phyloP scores from a whole-genome alignment of 37 sponge, comb jelly and placozoan species.

The Lycopodina hypogea region DNA sequence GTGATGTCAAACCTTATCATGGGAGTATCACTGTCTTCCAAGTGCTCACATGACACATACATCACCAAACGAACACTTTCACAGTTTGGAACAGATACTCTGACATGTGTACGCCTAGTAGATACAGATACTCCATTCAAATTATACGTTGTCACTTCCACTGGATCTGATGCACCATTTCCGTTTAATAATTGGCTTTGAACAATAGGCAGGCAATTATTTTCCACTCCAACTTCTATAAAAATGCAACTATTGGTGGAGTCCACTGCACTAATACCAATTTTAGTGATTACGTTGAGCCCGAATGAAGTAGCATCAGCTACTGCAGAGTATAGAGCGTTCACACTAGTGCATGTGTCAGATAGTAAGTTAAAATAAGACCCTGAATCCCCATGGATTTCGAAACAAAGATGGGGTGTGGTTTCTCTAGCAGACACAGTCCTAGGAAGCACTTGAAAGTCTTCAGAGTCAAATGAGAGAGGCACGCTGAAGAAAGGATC shows the following conservation, averaged over 20 bases:
- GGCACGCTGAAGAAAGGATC: slow-evolving; percentile 64
- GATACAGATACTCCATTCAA: slow-evolving; percentile 13
- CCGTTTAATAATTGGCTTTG: neutral
- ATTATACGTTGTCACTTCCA: neutral
- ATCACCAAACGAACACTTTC: slow-evolving; percentile 48
- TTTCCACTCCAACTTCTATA: slow-evolving; percentile 30
- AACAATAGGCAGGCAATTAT: slow-evolving; percentile 11
- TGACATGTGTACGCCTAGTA: slow-evolving; percentile 13
- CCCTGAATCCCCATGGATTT: slow-evolving; percentile 33
- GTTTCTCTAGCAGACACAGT: neutral
- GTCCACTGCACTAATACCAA: slow-evolving; percentile 52
- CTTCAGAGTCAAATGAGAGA: neutral
- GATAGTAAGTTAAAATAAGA: slow-evolving; percentile 29
- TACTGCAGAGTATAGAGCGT: slow-evolving; percentile 36
- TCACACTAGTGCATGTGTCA: slow-evolving; percentile 40
- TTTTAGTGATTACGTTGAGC: slow-evolving; percentile 43
- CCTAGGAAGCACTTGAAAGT: neutral
- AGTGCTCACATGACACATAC: slow-evolving; percentile 60
- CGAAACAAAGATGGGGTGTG: slow-evolving; percentile 33
- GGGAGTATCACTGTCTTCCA: neutral
- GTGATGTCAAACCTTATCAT: slow-evolving; percentile 66
- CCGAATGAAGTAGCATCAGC: neutral
- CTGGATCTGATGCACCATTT: neutral
- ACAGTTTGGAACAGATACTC: slow-evolving; percentile 76
- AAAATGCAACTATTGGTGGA: slow-evolving; percentile 3